Conservation (phyloP, 2,113 vertebrate species). For the Thamnophis sirtalis region DNA sequence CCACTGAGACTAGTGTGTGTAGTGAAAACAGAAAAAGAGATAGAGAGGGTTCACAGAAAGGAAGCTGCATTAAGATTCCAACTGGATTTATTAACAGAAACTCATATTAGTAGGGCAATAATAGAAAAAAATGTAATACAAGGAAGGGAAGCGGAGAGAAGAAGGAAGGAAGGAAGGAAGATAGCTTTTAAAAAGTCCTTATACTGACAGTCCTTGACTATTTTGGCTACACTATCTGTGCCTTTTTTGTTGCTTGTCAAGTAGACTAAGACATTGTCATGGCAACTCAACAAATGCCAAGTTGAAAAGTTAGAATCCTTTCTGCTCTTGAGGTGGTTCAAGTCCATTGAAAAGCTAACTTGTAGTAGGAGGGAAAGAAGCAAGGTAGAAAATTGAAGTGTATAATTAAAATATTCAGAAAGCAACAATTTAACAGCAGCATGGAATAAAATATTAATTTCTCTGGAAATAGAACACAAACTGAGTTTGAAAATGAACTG, state of each 20-base stretch:
- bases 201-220: conserved; percentile 50
- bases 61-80: conserved; percentile 34
- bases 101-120: conserved; percentile 27
- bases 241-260: conserved; percentile 51
- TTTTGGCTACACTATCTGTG: conserved; percentile 49
- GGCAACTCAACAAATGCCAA: conserved; percentile 53
- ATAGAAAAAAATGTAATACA: conserved; percentile 34
- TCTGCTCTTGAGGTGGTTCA: conserved; percentile 39
- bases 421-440: neutral
- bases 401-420: conserved; percentile 30
- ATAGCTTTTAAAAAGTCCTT: conserved; percentile 9
- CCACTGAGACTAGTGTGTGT: neutral
- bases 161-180: neutral
- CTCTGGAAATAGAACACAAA: conserved; percentile 21
- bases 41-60: conserved; percentile 27
- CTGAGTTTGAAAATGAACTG: conserved; percentile 6
- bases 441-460: conserved; percentile 21
- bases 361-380: conserved; percentile 10
- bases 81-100: conserved; percentile 19
- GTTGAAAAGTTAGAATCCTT: conserved; percentile 17
- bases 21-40: conserved; percentile 19
- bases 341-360: conserved; percentile 40
- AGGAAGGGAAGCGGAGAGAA: conserved; percentile 8
- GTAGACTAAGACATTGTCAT: conserved; percentile 49
- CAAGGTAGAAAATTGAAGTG: neutral